These are phyloP conservation scores for Desmodus rotundus DNA, from an alignment of 2,113 vertebrate species.

Conservation along the genomic window DNA sequence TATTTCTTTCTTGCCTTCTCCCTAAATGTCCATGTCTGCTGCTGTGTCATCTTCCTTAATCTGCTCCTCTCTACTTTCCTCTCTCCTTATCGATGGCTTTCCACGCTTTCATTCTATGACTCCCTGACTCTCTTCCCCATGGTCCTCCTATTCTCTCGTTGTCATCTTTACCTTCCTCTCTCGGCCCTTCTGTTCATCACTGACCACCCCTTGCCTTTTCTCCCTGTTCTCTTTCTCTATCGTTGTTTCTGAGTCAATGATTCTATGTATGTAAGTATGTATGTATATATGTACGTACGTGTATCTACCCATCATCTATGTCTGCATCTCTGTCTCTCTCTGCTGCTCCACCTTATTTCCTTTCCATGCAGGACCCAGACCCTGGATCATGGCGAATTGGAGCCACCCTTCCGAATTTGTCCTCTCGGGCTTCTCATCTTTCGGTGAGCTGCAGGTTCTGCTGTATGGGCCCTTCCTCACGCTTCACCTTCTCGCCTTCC, in stretches of 20 bases:
- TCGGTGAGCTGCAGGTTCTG: background rate
- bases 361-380: background rate
- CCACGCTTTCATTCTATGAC: background rate
- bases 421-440: slow-evolving; percentile 46
- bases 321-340: background rate
- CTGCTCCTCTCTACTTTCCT: background rate
- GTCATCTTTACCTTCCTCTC: background rate
- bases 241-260: background rate
- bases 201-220: background rate
- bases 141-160: background rate
- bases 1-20: background rate
- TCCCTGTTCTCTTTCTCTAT: background rate
- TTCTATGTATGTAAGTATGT: background rate
- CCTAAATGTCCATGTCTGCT: background rate
- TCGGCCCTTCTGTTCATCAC: background rate
- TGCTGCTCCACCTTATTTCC: background rate
- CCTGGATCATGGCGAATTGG: background rate
- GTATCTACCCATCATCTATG: background rate
- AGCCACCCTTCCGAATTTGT: slow-evolving; percentile 31
- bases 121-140: background rate
- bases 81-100: background rate
- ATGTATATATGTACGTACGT: background rate
- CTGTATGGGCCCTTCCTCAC: slow-evolving; percentile 18
- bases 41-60: background rate
- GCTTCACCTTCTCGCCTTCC: slow-evolving; percentile 42